phyloP scores from a whole-genome alignment of 2,113 vertebrate genomes.

The Aleadryas rufinucha region DNA sequence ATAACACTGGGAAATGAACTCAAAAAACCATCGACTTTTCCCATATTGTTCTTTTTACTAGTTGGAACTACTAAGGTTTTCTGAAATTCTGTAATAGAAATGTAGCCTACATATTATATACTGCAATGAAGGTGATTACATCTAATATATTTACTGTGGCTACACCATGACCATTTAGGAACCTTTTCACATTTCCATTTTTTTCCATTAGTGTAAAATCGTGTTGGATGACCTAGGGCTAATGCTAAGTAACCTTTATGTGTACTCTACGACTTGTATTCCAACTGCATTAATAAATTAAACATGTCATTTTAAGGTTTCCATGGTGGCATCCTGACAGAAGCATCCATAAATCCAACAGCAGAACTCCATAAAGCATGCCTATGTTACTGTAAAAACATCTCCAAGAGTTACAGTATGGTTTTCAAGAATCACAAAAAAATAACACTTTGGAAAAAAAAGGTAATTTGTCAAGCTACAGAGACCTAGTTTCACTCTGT shows the following conservation, averaged over 20 bases:
- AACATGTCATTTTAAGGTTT: conserved; percentile 28
- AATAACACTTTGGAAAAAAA: conserved; percentile 52
- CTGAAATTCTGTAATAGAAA: not conserved
- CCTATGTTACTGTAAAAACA: conserved; percentile 48
- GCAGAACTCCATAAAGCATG: conserved; percentile 18
- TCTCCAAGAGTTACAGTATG: conserved; percentile 39
- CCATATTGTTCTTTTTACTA: not conserved
- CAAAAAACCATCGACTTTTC: not conserved
- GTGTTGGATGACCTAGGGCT: not conserved
- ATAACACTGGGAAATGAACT: not conserved
- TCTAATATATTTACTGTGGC: not conserved
- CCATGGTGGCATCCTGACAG: conserved; percentile 29
- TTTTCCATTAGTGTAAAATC: not conserved
- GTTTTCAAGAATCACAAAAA: conserved; percentile 59
- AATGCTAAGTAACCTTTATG: not conserved
- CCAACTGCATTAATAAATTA: conserved; percentile 36
- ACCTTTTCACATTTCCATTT: not conserved
- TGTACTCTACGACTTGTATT: not conserved
- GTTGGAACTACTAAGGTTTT: not conserved
- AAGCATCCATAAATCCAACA: conserved; percentile 40
- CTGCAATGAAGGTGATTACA: not conserved
- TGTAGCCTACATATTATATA: not conserved
- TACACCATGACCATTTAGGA: not conserved
- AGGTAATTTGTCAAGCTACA: conserved; percentile 56
- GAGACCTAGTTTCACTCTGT: conserved; percentile 57